phyloP scores from a whole-genome alignment of 1,140 invertebrate species.

The Sipha flava region DNA sequence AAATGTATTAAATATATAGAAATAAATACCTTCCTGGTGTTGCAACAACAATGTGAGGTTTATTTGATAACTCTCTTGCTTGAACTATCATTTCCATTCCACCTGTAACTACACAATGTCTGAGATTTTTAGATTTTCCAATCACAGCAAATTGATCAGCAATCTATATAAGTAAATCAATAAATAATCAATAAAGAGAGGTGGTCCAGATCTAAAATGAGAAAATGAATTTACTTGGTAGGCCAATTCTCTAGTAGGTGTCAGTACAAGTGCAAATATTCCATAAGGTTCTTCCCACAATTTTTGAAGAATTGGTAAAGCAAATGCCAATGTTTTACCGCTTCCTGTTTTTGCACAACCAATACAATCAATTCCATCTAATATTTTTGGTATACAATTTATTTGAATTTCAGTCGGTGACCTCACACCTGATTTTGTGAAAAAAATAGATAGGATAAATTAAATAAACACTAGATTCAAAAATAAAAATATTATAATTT shows the following conservation, averaged over 20 bases:
- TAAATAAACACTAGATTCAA: neutral
- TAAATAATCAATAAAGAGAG: neutral
- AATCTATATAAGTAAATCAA: constrained; percentile 54
- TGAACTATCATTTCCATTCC: constrained; percentile 90
- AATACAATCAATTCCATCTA: constrained; percentile 79
- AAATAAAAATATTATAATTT: neutral
- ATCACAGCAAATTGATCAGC: constrained; percentile 85
- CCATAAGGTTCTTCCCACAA: constrained; percentile 87
- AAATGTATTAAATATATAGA: neutral
- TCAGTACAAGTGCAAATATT: constrained; percentile 89
- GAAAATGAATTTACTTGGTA: constrained; percentile 51
- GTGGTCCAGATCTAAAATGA: neutral
- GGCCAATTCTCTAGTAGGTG: constrained; percentile 92
- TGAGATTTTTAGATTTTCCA: constrained; percentile 74
- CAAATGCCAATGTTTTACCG: constrained; percentile 96
- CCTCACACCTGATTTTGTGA: constrained; percentile 56
- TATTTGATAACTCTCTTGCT: constrained; percentile 71
- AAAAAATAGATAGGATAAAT: neutral
- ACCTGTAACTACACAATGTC: constrained; percentile 75
- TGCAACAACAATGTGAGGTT: constrained; percentile 88
- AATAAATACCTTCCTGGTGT: constrained; percentile 68
- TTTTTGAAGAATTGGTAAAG: constrained; percentile 85
- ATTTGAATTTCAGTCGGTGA: constrained; percentile 77
- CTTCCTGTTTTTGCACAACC: constrained; percentile 95
- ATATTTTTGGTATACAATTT: constrained; percentile 71